Evolutionary conservation across 2,888 invertebrate genomes (phyloP), one percentile per base, ranked within the genome.

Genomic region (Octonoba sinensis): DNA sequence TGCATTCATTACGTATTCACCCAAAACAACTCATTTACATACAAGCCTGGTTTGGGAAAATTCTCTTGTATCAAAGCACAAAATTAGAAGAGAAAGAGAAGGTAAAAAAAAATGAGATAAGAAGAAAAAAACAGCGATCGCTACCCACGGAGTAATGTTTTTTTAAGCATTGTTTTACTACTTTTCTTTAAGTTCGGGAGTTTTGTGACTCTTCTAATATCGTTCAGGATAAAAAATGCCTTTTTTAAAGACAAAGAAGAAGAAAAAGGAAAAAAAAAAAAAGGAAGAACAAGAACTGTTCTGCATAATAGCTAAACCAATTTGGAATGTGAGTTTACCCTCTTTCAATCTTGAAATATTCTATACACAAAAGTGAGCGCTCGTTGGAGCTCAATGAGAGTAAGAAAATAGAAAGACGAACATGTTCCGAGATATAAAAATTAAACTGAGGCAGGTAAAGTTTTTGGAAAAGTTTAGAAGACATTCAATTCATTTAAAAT

Each of bases 11-110:
- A 81, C 73, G 54, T 73, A 81, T 81, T 60, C 79, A 81, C 79
- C 79, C 79, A 69, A 81, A 81, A 81, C 79, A 81, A 74, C 79
- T 81, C 79, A 81, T 81, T 81, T 81, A 81, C 79, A 81, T 81
- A 81, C 73, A 67, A 81, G 64, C 73, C 73, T 74, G 73, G 79
- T 69, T 81, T 73, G 79, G 79, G 66, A 66, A 74, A 79, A 81
- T 78, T 72, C 69, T 56, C 79, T 73, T 81, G 79, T 81, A 81
- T 81, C 79, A 81, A 81, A 81, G 73, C 79, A 73, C 67, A 71
- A 81, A 81, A 81, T 81, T 81, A 81, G 79, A 67, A 72, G 71
- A 79, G 49, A 51, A 70, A 56, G 64, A 76, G 18, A 51, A 62
- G 57, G 36, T 67, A 22, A 59, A 60, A 66, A 64, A 51, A 70